These are phyloP conservation scores for Agrotis segetum DNA, from an alignment of 2,888 invertebrate species.

Conservation along the genomic window DNA sequence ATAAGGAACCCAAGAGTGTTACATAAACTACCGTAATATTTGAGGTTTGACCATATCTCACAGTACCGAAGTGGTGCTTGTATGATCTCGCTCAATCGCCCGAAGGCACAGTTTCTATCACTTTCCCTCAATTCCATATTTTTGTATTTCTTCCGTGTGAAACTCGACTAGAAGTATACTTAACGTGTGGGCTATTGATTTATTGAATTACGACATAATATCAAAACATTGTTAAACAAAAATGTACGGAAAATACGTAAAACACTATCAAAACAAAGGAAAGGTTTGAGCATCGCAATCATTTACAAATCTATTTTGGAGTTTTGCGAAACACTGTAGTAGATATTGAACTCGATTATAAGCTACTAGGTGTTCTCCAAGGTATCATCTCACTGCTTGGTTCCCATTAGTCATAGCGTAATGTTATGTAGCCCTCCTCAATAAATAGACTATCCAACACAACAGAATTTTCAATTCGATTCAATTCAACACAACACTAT, in stretches of 20 bases:
- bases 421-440: too few relatives aligned
- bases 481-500: too few relatives aligned
- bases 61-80: conserved; percentile 32
- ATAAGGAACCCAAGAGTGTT: conserved; percentile 16
- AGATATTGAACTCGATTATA: not conserved
- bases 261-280: not conserved
- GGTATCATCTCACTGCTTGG: too few relatives aligned
- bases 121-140: conserved; percentile 52
- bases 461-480: too few relatives aligned
- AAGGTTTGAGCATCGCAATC: not conserved
- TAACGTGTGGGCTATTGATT: conserved; percentile 6
- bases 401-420: too few relatives aligned
- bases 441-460: too few relatives aligned
- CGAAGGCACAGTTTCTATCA: conserved; percentile 32
- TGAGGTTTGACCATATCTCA: conserved; percentile 14
- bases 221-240: not conserved
- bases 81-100: conserved; percentile 26
- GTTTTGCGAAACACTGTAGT: not conserved
- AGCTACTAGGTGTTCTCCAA: not conserved
- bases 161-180: conserved; percentile 1
- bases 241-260: not conserved
- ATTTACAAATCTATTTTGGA: not conserved
- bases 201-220: not conserved
- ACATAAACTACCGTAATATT: conserved; percentile 35
- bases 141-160: conserved; percentile 49